Base-by-base conservation (phyloP, 2,888 invertebrate species). In the Cerceris ruficornis region DNA sequence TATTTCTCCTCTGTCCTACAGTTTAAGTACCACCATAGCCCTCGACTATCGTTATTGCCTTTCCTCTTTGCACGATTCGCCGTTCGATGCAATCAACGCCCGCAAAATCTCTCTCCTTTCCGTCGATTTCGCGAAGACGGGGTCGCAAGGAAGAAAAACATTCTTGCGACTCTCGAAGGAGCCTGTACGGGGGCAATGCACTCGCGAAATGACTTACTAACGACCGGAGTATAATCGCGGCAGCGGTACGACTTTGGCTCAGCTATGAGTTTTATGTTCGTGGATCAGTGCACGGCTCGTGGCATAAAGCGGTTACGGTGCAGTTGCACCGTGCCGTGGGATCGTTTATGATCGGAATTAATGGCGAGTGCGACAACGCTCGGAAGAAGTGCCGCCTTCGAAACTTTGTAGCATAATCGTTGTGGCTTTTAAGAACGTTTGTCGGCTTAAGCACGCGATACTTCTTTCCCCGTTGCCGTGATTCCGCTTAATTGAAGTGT, bases 281-380 rank as follows among this genome's bases (percentile, higher is more conserved):
- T 52, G 79, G 77, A 82, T 84, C 80, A 72, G 69, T 65, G 77
- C 52, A 50, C 60, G 77, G 65, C 64, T 67, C 64, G 39, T 55
- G 58, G 71, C 69, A 80, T 83, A 77, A 84, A 82, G 65, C 54
- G 80, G 77, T 84, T 82, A 84, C 77, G 74, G 69, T 60, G 75
- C 75, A 72, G 75, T 78, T 76, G 76, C 84, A 77, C 80, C 77
- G 74, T 58, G 66, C 28, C 28, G 28, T 28, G 28, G 28, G 62
- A 76, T 49, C 84, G 75, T 84, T 84, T 84, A 84, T 82, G 84
- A 82, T 84, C 82, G 75, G 73, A 78, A 84, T 84, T 84, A 84
- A 84, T 82, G 84, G 82, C 75, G 50, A 58, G 58, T 39, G 64
- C 80, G 84, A 82, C 82, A 84, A 84, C 80, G 52, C 69, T 71